A percentile compares a stretch with the other conserved stretches of the same genome.
phyloP scores from a whole-genome alignment of 2,113 vertebrate species.

The Cyphomyrus plagiostoma region DNA sequence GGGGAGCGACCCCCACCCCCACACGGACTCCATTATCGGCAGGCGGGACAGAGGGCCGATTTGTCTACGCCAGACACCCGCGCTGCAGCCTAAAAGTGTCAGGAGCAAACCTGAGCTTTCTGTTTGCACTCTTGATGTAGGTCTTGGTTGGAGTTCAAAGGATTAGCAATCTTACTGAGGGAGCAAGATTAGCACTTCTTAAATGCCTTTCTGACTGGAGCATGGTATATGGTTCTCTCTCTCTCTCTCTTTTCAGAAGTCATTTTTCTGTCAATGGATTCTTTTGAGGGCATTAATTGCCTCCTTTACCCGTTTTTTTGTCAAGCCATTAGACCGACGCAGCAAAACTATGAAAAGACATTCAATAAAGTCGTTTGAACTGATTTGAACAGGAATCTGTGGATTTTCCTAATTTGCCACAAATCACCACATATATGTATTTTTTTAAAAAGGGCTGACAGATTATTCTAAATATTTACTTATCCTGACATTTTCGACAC shows the following conservation, averaged over 20 bases:
- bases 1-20: background rate
- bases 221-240: background rate
- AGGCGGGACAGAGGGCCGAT: slow-evolving; percentile 39
- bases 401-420: background rate
- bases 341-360: slow-evolving; percentile 5
- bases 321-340: slow-evolving; percentile 2
- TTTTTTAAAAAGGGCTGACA: background rate
- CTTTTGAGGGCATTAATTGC: background rate
- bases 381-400: background rate
- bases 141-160: slow-evolving; percentile 3
- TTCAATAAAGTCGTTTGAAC: background rate
- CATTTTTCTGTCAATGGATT: background rate
- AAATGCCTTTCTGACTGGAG: background rate
- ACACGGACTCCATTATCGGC: slow-evolving; percentile 26
- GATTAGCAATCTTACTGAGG: slow-evolving; percentile 10
- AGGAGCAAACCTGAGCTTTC: background rate
- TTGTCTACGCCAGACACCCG: slow-evolving; percentile 28
- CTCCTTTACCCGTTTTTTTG: background rate
- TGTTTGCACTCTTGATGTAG: background rate
- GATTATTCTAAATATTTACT: slow-evolving; percentile 18
- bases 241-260: background rate
- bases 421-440: background rate
- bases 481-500: slow-evolving; percentile 2
- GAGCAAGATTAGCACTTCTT: background rate
- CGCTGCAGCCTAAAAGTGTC: background rate